Percentiles rank a stretch among this genome's conserved stretches.
phyloP scores from a whole-genome alignment of 2,113 vertebrate species.

The Grus americana region DNA sequence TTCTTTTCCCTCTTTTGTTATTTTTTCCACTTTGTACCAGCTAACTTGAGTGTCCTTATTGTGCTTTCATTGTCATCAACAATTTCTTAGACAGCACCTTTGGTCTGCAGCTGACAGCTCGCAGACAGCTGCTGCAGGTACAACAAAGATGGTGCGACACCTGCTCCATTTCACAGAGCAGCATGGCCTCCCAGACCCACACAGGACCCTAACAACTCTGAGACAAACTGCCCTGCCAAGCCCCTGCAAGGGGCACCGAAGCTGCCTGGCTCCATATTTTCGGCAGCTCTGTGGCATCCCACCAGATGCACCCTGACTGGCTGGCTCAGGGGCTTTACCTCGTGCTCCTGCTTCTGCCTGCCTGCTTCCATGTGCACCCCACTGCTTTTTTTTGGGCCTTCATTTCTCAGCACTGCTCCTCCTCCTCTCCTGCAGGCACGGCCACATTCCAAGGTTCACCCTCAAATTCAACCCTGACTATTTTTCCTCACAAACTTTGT shows the following conservation, averaged over 20 bases:
- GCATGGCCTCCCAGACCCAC: neutral
- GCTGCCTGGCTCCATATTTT: neutral
- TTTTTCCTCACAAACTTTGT: neutral
- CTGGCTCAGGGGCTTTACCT: neutral
- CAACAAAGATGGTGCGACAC: rapidly evolving
- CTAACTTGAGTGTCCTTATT: neutral
- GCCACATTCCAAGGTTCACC: rapidly evolving
- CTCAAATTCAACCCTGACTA: neutral
- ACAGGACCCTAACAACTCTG: rapidly evolving
- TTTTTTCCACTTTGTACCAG: neutral
- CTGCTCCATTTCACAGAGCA: neutral
- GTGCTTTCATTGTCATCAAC: neutral
- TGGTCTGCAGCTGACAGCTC: neutral
- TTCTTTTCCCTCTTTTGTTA: neutral
- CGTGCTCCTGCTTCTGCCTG: neutral
- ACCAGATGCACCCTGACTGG: neutral
- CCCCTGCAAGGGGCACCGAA: neutral
- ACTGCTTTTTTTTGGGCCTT: neutral
- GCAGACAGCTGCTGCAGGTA: neutral
- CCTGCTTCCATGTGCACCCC: rapidly evolving
- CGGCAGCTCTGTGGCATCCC: neutral
- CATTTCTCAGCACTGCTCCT: neutral
- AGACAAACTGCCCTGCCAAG: neutral
- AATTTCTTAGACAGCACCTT: neutral
- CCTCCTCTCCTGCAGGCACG: neutral